Evolutionary conservation across 2,113 vertebrate species (phyloP).

Genomic region (Aramus guarauna): DNA sequence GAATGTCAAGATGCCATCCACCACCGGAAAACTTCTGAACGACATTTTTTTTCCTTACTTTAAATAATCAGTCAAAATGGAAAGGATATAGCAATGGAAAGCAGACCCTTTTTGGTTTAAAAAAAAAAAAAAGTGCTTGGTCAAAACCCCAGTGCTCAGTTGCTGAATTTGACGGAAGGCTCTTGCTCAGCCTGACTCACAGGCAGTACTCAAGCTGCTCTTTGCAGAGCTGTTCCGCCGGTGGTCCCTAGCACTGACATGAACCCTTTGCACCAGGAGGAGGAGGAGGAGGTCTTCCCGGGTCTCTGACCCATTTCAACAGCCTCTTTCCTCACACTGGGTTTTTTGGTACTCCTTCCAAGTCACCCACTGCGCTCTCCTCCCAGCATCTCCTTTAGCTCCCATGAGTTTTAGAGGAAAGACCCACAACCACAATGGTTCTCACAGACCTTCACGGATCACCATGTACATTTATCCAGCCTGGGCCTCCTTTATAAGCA

Average conservation of each 20-base stretch:
- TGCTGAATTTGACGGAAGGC: not conserved
- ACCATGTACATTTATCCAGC: not conserved
- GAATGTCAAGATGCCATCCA: rapidly evolving
- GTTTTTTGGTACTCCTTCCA: not conserved
- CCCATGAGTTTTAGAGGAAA: not conserved
- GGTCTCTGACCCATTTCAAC: not conserved
- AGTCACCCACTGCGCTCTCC: not conserved
- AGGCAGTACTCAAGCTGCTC: not conserved
- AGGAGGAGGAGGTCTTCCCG: not conserved
- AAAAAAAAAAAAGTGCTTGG: not conserved
- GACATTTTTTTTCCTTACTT: not conserved
- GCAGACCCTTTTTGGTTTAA: not conserved
- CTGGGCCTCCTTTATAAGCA: not conserved
- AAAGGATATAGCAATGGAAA: not conserved
- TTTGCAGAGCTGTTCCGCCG: not conserved
- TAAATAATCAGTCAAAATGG: not conserved
- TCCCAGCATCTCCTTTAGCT: not conserved
- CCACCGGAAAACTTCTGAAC: not conserved
- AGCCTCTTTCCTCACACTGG: not conserved
- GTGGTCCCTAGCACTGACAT: not conserved
- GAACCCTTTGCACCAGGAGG: not conserved
- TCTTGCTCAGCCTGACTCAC: not conserved
- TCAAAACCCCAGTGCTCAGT: not conserved
- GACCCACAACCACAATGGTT: not conserved
- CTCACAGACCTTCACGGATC: not conserved